Percentiles rank a stretch among this genome's conserved stretches.
phyloP scores from a whole-genome alignment of 2,888 invertebrate genomes.

The Sminthurides aquaticus region DNA sequence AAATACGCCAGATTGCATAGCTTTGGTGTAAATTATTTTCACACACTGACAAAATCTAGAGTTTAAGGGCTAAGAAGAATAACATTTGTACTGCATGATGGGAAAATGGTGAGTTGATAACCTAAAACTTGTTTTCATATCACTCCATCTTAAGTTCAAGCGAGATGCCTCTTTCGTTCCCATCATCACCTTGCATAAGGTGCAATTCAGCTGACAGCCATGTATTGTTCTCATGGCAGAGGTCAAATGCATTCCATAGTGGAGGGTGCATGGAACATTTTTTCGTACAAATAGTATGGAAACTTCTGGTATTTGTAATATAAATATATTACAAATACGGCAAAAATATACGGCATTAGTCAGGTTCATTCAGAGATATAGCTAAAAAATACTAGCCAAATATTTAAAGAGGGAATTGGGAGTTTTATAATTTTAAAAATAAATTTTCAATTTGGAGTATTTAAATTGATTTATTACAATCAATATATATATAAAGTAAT shows the following conservation, averaged over 20 bases:
- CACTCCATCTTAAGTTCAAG: background rate
- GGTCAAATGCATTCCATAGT: background rate
- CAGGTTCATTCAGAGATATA: too few species aligned
- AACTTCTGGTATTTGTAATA: too few species aligned
- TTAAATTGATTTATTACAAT: too few species aligned
- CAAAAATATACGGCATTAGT: too few species aligned
- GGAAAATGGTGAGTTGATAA: background rate
- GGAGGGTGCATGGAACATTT: background rate
- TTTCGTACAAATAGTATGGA: background rate
- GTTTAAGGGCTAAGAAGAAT: background rate
- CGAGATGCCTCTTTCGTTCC: background rate
- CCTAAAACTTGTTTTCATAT: background rate
- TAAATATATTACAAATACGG: too few species aligned
- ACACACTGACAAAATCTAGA: background rate
- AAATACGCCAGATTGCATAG: too few species aligned
- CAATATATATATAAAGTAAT: too few species aligned
- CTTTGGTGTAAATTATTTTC: background rate
- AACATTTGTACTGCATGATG: background rate
- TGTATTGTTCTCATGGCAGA: background rate
- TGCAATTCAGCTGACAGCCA: too few species aligned
- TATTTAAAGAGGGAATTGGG: too few species aligned
- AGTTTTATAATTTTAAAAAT: too few species aligned
- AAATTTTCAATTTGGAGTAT: too few species aligned
- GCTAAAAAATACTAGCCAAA: too few species aligned
- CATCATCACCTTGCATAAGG: background rate